Evolutionary conservation across 2,113 vertebrate genomes (phyloP).

Genomic region (Nothocercus nigrocapillus): DNA sequence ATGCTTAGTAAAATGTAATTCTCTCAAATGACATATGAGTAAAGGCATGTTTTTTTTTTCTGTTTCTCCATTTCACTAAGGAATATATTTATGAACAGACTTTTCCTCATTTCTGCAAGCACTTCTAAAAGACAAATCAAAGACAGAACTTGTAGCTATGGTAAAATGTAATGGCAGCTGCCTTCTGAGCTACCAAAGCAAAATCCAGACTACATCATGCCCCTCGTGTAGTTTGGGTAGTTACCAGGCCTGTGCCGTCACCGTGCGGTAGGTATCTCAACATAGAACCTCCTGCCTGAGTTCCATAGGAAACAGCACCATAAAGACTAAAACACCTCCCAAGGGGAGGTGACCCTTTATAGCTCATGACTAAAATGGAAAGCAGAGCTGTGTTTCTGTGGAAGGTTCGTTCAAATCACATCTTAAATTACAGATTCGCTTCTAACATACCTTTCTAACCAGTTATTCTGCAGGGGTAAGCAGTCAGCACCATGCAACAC

Average conservation of each 20-base stretch:
- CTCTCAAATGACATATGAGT: neutral
- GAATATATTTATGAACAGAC: neutral
- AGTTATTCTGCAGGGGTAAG: neutral
- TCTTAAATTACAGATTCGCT: neutral
- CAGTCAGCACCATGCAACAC: neutral
- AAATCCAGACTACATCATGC: neutral
- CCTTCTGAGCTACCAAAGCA: neutral
- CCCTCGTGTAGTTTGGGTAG: rapidly evolving
- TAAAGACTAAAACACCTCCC: neutral
- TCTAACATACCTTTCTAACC: neutral
- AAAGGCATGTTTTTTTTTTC: neutral
- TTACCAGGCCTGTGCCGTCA: neutral
- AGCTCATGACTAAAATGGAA: neutral
- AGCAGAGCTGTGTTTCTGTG: neutral
- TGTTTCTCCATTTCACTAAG: neutral
- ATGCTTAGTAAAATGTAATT: neutral
- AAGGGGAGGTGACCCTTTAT: neutral
- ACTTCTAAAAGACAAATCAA: neutral
- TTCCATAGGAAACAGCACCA: neutral
- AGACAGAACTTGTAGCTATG: neutral
- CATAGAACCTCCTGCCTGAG: neutral
- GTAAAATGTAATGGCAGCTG: neutral
- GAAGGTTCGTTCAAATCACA: neutral
- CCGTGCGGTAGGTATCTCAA: neutral
- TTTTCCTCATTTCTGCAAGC: neutral